Evolutionary conservation across 2,113 vertebrate species (phyloP).

Genomic region (Desmodus rotundus): DNA sequence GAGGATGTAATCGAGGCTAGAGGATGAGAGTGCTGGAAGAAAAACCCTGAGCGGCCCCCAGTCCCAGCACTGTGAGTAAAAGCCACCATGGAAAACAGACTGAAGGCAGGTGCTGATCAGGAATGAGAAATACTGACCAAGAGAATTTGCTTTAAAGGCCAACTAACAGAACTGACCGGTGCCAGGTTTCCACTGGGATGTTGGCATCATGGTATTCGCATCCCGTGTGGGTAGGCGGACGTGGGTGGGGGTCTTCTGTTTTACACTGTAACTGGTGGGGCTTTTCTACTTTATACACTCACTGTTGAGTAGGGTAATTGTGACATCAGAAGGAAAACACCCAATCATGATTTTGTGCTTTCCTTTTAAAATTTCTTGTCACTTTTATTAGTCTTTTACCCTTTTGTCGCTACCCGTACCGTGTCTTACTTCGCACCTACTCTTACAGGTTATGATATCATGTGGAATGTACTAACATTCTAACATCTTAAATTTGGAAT

Average conservation of each 20-base stretch:
- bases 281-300: slow-evolving; percentile 27
- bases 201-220: background rate
- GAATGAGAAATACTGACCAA: background rate
- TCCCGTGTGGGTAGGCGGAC: background rate
- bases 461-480: background rate
- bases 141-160: background rate
- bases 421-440: background rate
- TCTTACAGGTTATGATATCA: background rate
- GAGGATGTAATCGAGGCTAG: background rate
- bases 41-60: accelerated
- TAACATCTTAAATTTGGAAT: background rate
- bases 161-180: background rate
- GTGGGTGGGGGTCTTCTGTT: background rate
- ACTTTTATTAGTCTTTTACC: background rate
- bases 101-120: background rate
- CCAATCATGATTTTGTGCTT: slow-evolving; percentile 58
- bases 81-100: background rate
- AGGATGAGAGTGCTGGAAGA: background rate
- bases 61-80: background rate
- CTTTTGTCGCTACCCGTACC: background rate
- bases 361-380: slow-evolving; percentile 16
- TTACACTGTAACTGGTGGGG: background rate
- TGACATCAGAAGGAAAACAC: slow-evolving; percentile 66
- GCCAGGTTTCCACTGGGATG: background rate
- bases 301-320: slow-evolving; percentile 60